Percentiles rank a stretch among this genome's conserved stretches.
These are phyloP conservation scores for Thumatha senex DNA, from an alignment of 2,888 invertebrate genomes.

Conservation along the genomic window DNA sequence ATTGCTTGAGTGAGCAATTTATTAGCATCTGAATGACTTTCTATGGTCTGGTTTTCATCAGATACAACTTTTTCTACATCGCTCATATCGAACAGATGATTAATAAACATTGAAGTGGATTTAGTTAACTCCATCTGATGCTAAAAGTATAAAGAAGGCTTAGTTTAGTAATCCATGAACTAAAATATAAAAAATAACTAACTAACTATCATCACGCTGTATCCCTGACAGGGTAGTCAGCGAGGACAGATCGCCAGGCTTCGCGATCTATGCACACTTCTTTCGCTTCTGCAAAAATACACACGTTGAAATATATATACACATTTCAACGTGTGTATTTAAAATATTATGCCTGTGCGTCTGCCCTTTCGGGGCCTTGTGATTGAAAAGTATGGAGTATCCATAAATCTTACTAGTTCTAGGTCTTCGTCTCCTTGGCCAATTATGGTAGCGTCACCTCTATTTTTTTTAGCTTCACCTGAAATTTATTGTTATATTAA, in stretches of 20 bases:
- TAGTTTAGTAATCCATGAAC: too few species aligned
- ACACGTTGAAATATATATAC: too few species aligned
- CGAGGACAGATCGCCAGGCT: too few species aligned
- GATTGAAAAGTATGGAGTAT: too few species aligned
- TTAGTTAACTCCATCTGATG: constrained; percentile 49
- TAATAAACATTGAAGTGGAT: constrained; percentile 67
- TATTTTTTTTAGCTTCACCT: constrained; percentile 40
- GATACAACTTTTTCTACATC: constrained; percentile 54
- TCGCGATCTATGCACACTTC: too few species aligned
- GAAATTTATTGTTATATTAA: background rate
- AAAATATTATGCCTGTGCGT: too few species aligned
- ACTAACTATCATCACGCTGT: too few species aligned
- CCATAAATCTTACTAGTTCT: constrained; percentile 47
- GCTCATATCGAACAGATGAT: constrained; percentile 70
- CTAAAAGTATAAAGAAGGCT: constrained; percentile 30
- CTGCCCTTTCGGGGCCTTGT: too few species aligned
- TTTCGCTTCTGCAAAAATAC: too few species aligned
- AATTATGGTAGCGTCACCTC: constrained; percentile 48
- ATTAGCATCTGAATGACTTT: constrained; percentile 36
- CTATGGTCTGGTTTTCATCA: constrained; percentile 40
- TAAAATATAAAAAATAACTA: too few species aligned
- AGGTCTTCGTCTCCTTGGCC: constrained; percentile 73
- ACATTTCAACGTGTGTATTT: too few species aligned
- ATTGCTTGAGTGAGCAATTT: constrained; percentile 47
- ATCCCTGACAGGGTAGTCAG: too few species aligned